Conservation (phyloP, 2,113 vertebrate species). For the Tringa solitaria region DNA sequence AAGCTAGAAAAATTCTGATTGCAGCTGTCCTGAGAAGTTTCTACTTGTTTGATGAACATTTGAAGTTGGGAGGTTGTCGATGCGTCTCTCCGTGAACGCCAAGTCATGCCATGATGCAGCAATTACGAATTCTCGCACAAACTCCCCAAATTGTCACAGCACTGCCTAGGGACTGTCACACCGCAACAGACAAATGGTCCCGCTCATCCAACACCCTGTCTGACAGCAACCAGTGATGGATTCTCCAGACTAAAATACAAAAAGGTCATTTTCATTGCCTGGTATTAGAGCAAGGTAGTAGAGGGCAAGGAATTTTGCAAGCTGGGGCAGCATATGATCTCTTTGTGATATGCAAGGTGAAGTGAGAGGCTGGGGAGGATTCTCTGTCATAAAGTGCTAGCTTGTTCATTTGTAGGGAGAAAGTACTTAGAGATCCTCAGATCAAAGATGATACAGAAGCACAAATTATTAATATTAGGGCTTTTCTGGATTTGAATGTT, state of each 20-base stretch:
- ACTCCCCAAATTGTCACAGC: background rate
- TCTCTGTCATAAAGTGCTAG: background rate
- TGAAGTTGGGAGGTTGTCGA: background rate
- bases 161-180: background rate
- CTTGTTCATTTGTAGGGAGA: background rate
- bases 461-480: background rate
- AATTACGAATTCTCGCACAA: background rate
- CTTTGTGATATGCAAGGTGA: background rate
- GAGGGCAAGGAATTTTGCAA: background rate
- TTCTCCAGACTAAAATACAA: background rate
- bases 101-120: background rate
- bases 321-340: background rate
- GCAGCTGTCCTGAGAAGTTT: background rate
- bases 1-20: background rate
- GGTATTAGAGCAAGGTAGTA: background rate
- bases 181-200: slow-evolving; percentile 14
- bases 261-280: slow-evolving; percentile 25
- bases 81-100: background rate
- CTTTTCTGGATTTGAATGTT: background rate
- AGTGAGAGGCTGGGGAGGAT: background rate
- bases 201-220: slow-evolving; percentile 20
- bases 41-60: background rate
- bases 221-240: slow-evolving; percentile 49
- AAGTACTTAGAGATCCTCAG: background rate
- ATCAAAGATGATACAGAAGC: background rate